Percentiles rank a stretch among this genome's conserved stretches.
Evolutionary conservation across 2,113 vertebrate genomes (phyloP).

Genomic region (Pseudorasbora parva): DNA sequence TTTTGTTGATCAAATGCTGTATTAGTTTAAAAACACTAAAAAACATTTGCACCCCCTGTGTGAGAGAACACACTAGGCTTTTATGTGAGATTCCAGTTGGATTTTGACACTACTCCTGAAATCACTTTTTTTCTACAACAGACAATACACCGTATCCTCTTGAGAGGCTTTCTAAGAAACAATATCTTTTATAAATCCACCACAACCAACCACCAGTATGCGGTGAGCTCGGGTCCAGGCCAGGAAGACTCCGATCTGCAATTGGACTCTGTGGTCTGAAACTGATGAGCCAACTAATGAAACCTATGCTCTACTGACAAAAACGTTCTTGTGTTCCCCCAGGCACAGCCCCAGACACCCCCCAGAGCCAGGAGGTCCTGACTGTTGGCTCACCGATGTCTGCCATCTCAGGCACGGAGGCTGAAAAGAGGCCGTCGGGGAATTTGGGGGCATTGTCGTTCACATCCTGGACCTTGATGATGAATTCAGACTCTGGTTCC

Average conservation of each 20-base stretch:
- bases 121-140: constrained; percentile 24
- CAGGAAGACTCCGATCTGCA: constrained; percentile 30
- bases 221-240: background rate
- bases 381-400: constrained; percentile 88
- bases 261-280: constrained; percentile 37
- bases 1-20: background rate
- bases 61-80: background rate
- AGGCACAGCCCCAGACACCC: background rate
- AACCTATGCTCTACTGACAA: constrained; percentile 37
- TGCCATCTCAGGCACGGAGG: constrained; percentile 95
- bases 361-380: background rate
- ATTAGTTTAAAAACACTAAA: background rate
- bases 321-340: background rate
- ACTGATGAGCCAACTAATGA: constrained; percentile 57
- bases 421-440: constrained; percentile 91
- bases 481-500: constrained; percentile 96
- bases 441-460: constrained; percentile 97
- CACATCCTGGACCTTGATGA: constrained; percentile 99
- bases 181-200: constrained; percentile 34
- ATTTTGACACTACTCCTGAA: constrained; percentile 8
- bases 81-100: background rate
- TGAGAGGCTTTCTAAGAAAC: constrained; percentile 33
- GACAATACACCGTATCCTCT: background rate
- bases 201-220: background rate
- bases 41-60: background rate